Conservation (phyloP, 2,113 vertebrate genomes). For the Sclerurus mexicanus region DNA sequence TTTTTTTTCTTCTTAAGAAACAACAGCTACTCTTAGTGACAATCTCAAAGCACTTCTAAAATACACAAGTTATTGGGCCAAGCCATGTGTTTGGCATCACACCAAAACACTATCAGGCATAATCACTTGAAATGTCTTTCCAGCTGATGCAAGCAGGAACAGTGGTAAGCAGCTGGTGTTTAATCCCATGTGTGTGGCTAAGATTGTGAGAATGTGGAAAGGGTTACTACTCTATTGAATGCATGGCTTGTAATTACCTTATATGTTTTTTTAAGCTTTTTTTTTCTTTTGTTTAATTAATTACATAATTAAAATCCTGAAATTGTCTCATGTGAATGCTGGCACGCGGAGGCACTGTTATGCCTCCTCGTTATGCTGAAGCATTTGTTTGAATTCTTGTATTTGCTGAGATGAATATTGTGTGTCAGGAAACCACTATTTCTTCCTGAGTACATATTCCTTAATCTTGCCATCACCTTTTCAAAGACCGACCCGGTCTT, state of each 20-base stretch:
- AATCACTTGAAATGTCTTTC: neutral
- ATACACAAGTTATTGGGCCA: neutral
- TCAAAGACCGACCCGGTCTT: neutral
- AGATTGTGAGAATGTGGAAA: neutral
- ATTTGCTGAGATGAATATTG: neutral
- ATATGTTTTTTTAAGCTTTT: neutral
- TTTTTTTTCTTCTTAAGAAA: neutral
- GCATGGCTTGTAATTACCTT: neutral
- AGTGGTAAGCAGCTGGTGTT: neutral
- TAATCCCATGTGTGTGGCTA: neutral
- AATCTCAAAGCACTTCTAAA: neutral
- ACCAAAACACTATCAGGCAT: neutral
- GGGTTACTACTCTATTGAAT: neutral
- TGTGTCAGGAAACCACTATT: neutral
- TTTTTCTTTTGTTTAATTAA: neutral
- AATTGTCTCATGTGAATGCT: neutral
- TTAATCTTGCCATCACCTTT: neutral
- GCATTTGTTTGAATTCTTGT: neutral
- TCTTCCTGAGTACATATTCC: neutral
- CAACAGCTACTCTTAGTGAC: neutral
- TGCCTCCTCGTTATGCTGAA: neutral
- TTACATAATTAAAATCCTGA: neutral
- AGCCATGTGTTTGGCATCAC: neutral
- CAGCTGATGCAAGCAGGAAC: neutral
- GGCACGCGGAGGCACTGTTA: neutral